Percentiles rank a stretch among this genome's conserved stretches.
These are phyloP conservation scores for Tokudaia muenninki DNA, from an alignment of 2,797 vertebrate species.

Conservation along the genomic window DNA sequence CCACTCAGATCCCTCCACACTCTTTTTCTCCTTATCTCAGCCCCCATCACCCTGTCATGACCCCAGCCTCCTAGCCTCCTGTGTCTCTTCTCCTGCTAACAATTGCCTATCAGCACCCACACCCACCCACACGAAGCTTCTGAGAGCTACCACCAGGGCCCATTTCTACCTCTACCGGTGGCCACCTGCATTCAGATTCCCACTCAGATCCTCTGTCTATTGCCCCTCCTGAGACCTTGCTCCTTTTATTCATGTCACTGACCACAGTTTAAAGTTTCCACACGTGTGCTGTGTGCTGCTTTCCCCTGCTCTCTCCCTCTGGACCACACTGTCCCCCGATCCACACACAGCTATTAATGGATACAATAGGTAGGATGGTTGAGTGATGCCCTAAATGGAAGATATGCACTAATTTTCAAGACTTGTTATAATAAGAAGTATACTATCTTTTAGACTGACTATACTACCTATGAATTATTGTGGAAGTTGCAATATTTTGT, in stretches of 20 bases:
- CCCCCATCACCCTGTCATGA: accelerated
- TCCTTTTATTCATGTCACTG: too few species aligned
- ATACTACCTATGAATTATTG: not conserved
- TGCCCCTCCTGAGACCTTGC: not conserved
- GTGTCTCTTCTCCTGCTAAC: not conserved
- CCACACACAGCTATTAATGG: not conserved
- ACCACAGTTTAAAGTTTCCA: not conserved
- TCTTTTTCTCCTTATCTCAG: not conserved
- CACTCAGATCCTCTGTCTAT: not conserved
- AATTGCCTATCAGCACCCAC: not conserved
- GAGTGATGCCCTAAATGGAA: not conserved
- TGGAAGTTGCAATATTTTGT: not conserved
- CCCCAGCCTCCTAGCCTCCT: not conserved
- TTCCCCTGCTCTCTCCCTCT: not conserved
- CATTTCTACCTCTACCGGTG: not conserved
- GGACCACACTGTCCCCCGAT: not conserved
- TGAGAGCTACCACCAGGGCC: not conserved
- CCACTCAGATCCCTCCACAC: too few species aligned
- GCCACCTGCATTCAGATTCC: not conserved
- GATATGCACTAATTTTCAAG: not conserved
- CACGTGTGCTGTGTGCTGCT: accelerated
- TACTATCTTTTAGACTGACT: not conserved
- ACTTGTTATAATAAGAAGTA: not conserved
- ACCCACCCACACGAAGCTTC: not conserved
- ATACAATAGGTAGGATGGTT: accelerated